Base-by-base conservation (phyloP, 2,797 vertebrate genomes). In the Melopsittacus undulatus region DNA sequence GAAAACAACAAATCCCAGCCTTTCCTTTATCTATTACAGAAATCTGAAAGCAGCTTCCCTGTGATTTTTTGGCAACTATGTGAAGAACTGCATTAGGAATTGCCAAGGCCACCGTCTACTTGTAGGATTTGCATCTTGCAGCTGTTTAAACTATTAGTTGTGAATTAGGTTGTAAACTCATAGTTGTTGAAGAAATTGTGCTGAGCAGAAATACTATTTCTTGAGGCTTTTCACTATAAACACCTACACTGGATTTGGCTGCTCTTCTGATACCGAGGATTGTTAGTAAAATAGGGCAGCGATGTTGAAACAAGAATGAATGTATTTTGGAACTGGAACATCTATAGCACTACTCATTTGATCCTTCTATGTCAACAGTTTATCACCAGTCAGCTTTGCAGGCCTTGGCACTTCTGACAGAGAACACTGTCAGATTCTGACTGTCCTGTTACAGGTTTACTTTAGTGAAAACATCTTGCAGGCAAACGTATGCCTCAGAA, bases 261-360 rank as follows among this genome's bases (percentile, higher is more conserved):
- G 43, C 26, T 57, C 61, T 68, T 91, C 40, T 49, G 49, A n/a
- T 56, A 74, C 3, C n/a, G 42, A 30, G 38, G 73, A 66, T 38
- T 83, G 85, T 78, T 48, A 69, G 30, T 59, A 49, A 77, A 74
- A 68, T 8, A 10, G 8, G 7, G 73, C 63, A 40, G 69, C 16
- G 80, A 51, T 85, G 40, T 29, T 3, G 1, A 66, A 81, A n/a
- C 48, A 81, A 62, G 49, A 87, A 76, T 30, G 23, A 46, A 63
- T 83, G 10, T 52, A 5, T 81, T 66, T 77, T 81, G 83, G 69
- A 69, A 86, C 59, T 14, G 59, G 52, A 81, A 90, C 48, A 83
- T 81, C 83, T 88, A 83, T 54, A 75, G 77, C 52, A 17, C 43
- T 73, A 77, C 32, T 40, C 40, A 40, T 79, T 84, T 70, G 62